Percentiles rank a stretch among this genome's conserved stretches.
phyloP scores from a whole-genome alignment of 2,113 vertebrate genomes.

The Okapia johnstoni region DNA sequence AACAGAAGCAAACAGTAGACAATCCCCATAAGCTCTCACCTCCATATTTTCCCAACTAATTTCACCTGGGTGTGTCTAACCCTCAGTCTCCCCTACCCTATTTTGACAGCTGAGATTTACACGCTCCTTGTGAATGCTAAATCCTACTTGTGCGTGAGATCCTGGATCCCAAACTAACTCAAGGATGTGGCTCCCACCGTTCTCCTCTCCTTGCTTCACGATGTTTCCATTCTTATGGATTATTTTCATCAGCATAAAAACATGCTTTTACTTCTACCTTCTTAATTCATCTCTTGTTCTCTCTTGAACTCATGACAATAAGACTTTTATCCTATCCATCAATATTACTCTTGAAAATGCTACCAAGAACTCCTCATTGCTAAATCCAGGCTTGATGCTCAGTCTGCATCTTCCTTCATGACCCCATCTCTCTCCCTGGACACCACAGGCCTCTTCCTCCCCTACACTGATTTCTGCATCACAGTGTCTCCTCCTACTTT shows the following conservation, averaged over 20 bases:
- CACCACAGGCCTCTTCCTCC: neutral
- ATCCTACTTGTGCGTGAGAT: neutral
- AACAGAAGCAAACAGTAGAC: neutral
- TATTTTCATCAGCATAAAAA: neutral
- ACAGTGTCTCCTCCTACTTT: neutral
- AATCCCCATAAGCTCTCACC: neutral
- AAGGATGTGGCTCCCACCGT: neutral
- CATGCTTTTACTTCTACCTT: neutral
- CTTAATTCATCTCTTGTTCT: neutral
- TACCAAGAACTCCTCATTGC: neutral
- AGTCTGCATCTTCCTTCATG: neutral
- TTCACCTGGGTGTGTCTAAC: neutral
- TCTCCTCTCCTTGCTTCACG: neutral
- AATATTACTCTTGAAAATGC: neutral
- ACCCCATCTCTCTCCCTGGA: neutral
- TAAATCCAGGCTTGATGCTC: neutral
- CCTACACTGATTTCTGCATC: neutral
- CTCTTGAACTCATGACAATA: neutral
- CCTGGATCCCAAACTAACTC: neutral
- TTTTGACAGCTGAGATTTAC: neutral
- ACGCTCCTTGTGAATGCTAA: neutral
- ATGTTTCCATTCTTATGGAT: neutral
- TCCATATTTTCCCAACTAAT: neutral
- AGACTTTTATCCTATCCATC: neutral
- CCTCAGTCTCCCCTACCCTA: neutral